These are phyloP conservation scores for Syrista parreyssii DNA, from an alignment of 2,888 invertebrate genomes.

Conservation along the genomic window DNA sequence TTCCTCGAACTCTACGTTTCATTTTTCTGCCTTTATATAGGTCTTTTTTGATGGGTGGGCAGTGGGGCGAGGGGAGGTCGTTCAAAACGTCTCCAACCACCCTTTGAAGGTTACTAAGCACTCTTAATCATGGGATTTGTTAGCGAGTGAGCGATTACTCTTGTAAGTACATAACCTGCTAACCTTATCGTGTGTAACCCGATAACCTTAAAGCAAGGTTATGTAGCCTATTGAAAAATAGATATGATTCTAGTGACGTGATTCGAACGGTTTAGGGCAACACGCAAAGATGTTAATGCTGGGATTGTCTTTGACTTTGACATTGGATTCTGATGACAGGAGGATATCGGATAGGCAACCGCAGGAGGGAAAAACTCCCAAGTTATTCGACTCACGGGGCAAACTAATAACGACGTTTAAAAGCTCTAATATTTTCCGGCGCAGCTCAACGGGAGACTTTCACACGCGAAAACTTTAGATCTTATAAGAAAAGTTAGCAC, in stretches of 20 bases:
- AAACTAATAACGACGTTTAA: slow-evolving; percentile 62
- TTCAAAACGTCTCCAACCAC: background rate
- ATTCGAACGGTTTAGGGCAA: background rate
- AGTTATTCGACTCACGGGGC: slow-evolving; percentile 54
- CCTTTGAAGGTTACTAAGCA: background rate
- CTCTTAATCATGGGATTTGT: background rate
- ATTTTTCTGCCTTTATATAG: background rate
- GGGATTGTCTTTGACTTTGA: background rate
- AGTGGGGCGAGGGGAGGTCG: background rate
- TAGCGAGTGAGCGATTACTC: background rate
- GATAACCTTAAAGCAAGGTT: background rate
- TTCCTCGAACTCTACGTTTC: background rate
- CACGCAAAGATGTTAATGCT: background rate
- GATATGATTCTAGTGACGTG: background rate
- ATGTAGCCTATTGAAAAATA: background rate
- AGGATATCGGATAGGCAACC: background rate
- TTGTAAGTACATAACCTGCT: background rate
- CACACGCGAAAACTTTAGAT: slow-evolving; percentile 59
- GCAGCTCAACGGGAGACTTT: slow-evolving; percentile 43
- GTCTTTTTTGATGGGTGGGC: background rate
- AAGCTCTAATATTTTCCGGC: slow-evolving; percentile 57
- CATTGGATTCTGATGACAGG: background rate
- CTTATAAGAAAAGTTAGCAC: slow-evolving; percentile 63
- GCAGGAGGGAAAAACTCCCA: slow-evolving; percentile 24
- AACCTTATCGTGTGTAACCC: background rate